Base-by-base conservation (phyloP, 2,113 vertebrate genomes). In the Grantiella picta region DNA sequence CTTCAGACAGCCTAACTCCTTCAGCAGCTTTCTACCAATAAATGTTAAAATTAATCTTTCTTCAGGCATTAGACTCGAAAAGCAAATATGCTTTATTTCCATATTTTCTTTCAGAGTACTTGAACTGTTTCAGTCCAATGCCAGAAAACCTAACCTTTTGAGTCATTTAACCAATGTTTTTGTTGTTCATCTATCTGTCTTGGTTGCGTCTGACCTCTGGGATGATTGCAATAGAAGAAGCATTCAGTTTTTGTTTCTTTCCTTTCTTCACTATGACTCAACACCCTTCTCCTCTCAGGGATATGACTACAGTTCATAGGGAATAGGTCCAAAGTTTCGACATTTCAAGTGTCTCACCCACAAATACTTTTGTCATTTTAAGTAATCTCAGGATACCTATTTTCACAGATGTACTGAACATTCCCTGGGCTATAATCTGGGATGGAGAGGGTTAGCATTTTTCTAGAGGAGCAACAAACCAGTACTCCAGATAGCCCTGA, bases 231-330 rank as follows among this genome's bases (percentile, higher is more conserved):
- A 95, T 63, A 95, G 77, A 88, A 85, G 89, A 96, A 95, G 75
- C 85, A 94, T 86, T 83, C 93, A 31, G 56, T 52, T 78, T 90
- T 96, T 90, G 90, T 86, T 78, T 79, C 64, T 97, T 92, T 94
- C 66, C 65, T 95, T 94, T 94, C 82, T 91, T 95, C 60, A 38
- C 15, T 77, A 53, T 97, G 95, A 96, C 90, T 96, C 96, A 97
- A 94, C 95, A 95, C 92, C 87, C 90, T 94, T 95, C 79, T 97
- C 53, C 81, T 90, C 90, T 95, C 90, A 77, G 52, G 93, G 68
- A 50, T 86, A 95, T 94, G 93, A 96, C 90, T 94, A 81, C 85
- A 95, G 28, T 66, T 97, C 76, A 64, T 29, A 92, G 60, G 88
- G 88, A 97, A 95, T 66, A 4, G 2, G 44, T 93, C 91, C 92